Conservation (phyloP, 2,888 invertebrate species). For the Apoda limacodes region DNA sequence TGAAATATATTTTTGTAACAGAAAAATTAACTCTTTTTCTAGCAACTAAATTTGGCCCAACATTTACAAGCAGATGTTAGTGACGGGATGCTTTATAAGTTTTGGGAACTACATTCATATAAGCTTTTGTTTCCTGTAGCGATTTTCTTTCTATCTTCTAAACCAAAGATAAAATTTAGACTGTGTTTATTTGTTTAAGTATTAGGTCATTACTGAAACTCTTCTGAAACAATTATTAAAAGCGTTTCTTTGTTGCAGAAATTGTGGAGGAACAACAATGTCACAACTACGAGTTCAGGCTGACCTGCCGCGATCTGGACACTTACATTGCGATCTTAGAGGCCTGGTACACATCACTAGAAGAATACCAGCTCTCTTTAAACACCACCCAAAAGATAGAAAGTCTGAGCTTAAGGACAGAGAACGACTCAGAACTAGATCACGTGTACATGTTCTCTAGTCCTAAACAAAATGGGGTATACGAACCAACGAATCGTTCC, state of each 20-base stretch:
- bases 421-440: constrained; percentile 54
- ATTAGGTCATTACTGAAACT: too few species aligned
- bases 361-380: constrained; percentile 37
- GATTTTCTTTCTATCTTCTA: too few species aligned
- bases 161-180: too few species aligned
- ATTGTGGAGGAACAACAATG: constrained; percentile 74
- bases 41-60: too few species aligned
- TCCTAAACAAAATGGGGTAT: constrained; percentile 58
- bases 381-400: constrained; percentile 30
- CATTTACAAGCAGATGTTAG: too few species aligned
- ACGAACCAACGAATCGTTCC: constrained; percentile 42
- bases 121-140: too few species aligned
- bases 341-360: constrained; percentile 65
- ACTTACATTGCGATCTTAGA: constrained; percentile 74
- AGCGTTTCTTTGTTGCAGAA: constrained; percentile 67
- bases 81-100: too few species aligned
- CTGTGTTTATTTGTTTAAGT: too few species aligned
- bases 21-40: too few species aligned
- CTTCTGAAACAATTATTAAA: too few species aligned
- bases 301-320: constrained; percentile 73
- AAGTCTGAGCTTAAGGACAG: constrained; percentile 36
- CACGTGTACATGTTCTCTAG: constrained; percentile 55
- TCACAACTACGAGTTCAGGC: constrained; percentile 68
- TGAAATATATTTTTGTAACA: too few species aligned
- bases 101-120: too few species aligned